These are phyloP conservation scores for Drosophila cracens DNA, from an alignment of 2,888 invertebrate genomes.

Conservation along the genomic window DNA sequence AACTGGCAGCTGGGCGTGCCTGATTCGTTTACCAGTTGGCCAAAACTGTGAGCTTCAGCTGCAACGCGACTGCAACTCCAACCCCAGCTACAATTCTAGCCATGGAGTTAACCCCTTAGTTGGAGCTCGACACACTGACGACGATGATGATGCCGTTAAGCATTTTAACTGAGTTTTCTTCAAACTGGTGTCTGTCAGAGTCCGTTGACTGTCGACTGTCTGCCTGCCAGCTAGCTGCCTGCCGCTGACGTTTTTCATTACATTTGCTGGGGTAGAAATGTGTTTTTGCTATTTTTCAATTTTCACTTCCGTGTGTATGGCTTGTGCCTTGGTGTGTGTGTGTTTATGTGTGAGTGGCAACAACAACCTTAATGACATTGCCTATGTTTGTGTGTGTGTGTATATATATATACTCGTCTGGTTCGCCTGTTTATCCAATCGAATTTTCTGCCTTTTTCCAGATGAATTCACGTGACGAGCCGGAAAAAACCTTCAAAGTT, in stretches of 20 bases:
- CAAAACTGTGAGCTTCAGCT: slow-evolving; percentile 40
- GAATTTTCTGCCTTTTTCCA: slow-evolving; percentile 86
- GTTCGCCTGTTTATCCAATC: slow-evolving; percentile 65
- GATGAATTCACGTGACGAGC: slow-evolving; percentile 94
- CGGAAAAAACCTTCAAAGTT: slow-evolving; percentile 95
- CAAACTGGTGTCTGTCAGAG: slow-evolving; percentile 56
- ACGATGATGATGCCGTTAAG: slow-evolving; percentile 64
- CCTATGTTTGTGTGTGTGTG: slow-evolving; percentile 27
- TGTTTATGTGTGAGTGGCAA: slow-evolving; percentile 22
- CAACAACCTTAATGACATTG: slow-evolving; percentile 60
- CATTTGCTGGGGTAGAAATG: slow-evolving; percentile 68
- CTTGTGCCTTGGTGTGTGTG: slow-evolving; percentile 4
- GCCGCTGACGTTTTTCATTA: slow-evolving; percentile 76
- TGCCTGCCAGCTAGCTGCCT: slow-evolving; percentile 18
- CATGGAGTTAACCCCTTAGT: slow-evolving; percentile 7
- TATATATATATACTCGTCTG: slow-evolving; percentile 40
- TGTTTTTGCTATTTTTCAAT: slow-evolving; percentile 78
- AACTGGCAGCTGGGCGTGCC: slow-evolving; percentile 77
- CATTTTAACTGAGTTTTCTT: slow-evolving; percentile 76
- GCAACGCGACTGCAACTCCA: slow-evolving; percentile 22
- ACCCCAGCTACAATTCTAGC: slow-evolving; percentile 1
- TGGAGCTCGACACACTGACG: background rate
- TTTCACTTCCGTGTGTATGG: slow-evolving; percentile 70
- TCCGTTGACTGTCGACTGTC: slow-evolving; percentile 50
- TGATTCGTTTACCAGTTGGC: slow-evolving; percentile 73